A percentile compares a stretch with the other conserved stretches of the same genome.
These are phyloP conservation scores for Anniella stebbinsi DNA, from an alignment of 2,797 vertebrate species.

Conservation along the genomic window DNA sequence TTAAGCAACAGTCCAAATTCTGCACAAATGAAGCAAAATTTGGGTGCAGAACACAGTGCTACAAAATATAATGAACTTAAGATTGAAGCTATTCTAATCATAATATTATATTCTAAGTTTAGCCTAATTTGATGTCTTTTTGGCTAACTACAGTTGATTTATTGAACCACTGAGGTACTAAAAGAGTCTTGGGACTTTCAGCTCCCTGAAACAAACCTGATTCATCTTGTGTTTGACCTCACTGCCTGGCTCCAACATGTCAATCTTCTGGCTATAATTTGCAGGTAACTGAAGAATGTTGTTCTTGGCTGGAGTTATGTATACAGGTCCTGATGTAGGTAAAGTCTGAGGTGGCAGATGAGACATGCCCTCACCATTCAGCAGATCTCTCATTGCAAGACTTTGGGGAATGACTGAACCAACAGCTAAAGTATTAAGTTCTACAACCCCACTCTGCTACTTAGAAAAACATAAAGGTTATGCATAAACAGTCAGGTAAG, in stretches of 20 bases:
- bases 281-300: conserved; percentile 56
- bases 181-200: conserved; percentile 50
- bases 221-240: conserved; percentile 72
- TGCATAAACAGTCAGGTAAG: conserved; percentile 36
- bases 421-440: conserved; percentile 65
- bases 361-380: conserved; percentile 70
- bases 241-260: conserved; percentile 70
- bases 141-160: conserved; percentile 47
- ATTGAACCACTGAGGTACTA: conserved; percentile 31
- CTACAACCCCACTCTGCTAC: conserved; percentile 57
- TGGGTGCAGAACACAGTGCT: neutral
- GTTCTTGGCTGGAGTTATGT: conserved; percentile 57
- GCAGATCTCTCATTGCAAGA: conserved; percentile 58
- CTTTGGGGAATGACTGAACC: conserved; percentile 63
- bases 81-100: neutral
- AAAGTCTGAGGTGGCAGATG: conserved; percentile 60
- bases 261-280: conserved; percentile 67
- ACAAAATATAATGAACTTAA: neutral
- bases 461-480: conserved; percentile 58
- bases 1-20: neutral
- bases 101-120: neutral
- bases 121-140: conserved; percentile 12
- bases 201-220: conserved; percentile 75
- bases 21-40: neutral
- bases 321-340: conserved; percentile 52